Evolutionary conservation across 2,888 invertebrate genomes (phyloP), one percentile per base, ranked within the genome.

Genomic region (Plemyria rubiginata): DNA sequence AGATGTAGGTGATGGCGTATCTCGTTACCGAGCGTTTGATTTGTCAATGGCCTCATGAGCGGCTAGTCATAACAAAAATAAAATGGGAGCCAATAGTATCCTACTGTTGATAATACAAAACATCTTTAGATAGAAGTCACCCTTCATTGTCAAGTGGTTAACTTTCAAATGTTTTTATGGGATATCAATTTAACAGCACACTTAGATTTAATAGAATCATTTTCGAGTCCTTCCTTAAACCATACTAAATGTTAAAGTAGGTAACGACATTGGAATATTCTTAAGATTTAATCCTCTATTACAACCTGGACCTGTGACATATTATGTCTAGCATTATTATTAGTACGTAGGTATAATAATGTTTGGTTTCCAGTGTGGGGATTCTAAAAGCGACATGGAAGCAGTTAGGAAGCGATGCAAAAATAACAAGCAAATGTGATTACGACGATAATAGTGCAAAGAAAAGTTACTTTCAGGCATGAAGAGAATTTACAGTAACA

Each of bases 221-320:
- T 84, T 84, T 82, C 77, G 81, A 85, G 81, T 80, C 80, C 82
- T 73, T 81, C 68, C 76, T 82, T 84, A 84, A 77, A 81, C 84
- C 80, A 80, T 84, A 84, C 85, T 86, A 85, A 84, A 85, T 75
- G 86, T 89, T 90, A 89, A 81, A 84, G 81, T 88, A 87, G 87
- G 86, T 89, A 90, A 88, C 86, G 79, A 85, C 83, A 86, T 81
- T 80, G 84, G 86, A 84, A 85, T 81, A 87, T 81, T 80, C 78
- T 85, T 84, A 67, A 40, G 38, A 80, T 79, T 84, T 88, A 85
- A 84, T 85, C 81, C 86, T 89, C 86, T 84, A 83, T 80, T 88
- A 90, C 88, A 90, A 90, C 87, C 89, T 89, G 91, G 90, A 90
- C 90, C 90, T 87, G 89, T 88, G 88, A 88, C 87, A 81, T 32